These are phyloP conservation scores for Xenopus laevis DNA, from an alignment of 2,113 vertebrate genomes.

Conservation along the genomic window DNA sequence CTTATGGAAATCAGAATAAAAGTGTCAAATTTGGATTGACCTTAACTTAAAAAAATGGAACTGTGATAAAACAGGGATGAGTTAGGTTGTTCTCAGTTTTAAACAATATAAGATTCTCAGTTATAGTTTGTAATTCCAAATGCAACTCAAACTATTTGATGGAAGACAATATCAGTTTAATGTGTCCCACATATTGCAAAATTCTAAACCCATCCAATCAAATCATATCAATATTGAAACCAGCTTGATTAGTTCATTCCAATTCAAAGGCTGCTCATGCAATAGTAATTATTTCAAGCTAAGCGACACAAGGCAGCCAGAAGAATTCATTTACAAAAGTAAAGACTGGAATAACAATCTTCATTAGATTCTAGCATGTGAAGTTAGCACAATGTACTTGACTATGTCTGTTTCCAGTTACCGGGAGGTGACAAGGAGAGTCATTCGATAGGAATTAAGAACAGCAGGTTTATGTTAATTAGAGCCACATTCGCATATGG, in stretches of 20 bases:
- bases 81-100: too few species aligned
- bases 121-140: too few species aligned
- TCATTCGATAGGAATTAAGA: neutral
- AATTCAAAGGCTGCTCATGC: neutral
- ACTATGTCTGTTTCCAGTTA: neutral
- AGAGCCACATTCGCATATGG: neutral
- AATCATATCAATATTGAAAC: conserved; percentile 1
- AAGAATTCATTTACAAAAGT: neutral
- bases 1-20: too few species aligned
- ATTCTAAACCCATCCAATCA: neutral
- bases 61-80: too few species aligned
- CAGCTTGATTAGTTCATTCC: neutral
- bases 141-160: too few species aligned
- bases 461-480: conserved; percentile 8
- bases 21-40: too few species aligned
- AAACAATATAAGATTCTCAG: too few species aligned
- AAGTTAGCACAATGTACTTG: conserved; percentile 15
- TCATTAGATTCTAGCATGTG: conserved; percentile 4
- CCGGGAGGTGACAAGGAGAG: conserved; percentile 1
- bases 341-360: conserved; percentile 6
- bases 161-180: too few species aligned
- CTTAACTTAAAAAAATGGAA: too few species aligned
- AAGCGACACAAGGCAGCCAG: neutral
- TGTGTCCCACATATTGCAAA: too few species aligned
- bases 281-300: conserved; percentile 11